phyloP scores from a whole-genome alignment of 2,113 vertebrate genomes.

The Hassar affinis region DNA sequence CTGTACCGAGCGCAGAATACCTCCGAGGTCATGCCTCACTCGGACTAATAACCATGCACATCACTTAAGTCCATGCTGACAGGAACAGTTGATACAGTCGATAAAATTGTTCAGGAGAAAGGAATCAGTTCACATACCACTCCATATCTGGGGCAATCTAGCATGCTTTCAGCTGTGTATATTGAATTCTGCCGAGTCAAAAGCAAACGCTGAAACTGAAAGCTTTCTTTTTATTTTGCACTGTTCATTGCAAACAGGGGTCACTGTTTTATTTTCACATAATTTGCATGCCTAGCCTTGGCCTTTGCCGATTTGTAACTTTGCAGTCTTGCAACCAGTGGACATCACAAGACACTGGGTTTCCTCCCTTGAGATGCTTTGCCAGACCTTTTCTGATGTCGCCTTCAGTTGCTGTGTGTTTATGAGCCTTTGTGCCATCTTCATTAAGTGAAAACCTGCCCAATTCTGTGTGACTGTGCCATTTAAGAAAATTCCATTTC shows the following conservation, averaged over 20 bases:
- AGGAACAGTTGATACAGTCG: constrained; percentile 18
- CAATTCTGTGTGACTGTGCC: too few relatives aligned
- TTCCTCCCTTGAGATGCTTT: too few relatives aligned
- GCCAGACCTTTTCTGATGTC: too few relatives aligned
- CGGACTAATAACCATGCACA: constrained; percentile 25
- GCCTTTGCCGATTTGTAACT: neutral
- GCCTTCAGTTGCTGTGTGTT: too few relatives aligned
- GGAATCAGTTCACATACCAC: neutral
- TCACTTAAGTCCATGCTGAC: neutral
- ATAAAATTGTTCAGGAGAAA: neutral
- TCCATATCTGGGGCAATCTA: neutral
- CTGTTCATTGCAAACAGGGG: neutral
- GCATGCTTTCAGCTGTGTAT: neutral
- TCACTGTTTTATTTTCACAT: neutral
- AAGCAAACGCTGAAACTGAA: too few relatives aligned
- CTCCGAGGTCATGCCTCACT: constrained; percentile 15
- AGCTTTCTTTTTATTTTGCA: neutral
- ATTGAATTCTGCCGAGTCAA: neutral
- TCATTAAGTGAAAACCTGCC: too few relatives aligned
- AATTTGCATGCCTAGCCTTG: neutral
- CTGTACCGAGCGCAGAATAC: neutral
- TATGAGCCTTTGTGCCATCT: too few relatives aligned
- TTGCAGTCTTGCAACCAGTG: too few relatives aligned
- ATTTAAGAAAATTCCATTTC: too few relatives aligned
- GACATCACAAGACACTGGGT: too few relatives aligned